A percentile compares a stretch with the other conserved stretches of the same genome.
These are phyloP conservation scores for Poeciliopsis prolifica DNA, from an alignment of 2,113 vertebrate genomes.

Conservation along the genomic window DNA sequence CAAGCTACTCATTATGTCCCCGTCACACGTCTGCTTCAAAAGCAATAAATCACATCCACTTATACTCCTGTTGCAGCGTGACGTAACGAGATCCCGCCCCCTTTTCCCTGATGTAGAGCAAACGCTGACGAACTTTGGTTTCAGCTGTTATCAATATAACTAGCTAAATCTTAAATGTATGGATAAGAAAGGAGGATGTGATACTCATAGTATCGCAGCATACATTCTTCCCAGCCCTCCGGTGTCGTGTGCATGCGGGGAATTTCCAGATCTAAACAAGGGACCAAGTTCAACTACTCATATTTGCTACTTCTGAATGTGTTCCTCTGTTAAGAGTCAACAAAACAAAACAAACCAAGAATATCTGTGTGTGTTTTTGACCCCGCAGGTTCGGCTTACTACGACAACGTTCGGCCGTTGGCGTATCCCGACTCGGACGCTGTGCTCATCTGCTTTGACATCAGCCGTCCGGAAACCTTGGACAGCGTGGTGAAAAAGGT, in stretches of 20 bases:
- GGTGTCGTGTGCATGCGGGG: too few species aligned
- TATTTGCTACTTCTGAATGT: conserved; percentile 43
- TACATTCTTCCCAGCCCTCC: too few species aligned
- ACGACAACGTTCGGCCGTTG: conserved; percentile 74
- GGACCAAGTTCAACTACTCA: conserved; percentile 46
- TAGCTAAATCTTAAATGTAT: too few species aligned
- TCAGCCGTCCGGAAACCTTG: conserved; percentile 76
- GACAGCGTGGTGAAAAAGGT: conserved; percentile 78
- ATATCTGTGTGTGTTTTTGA: background rate
- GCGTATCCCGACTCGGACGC: conserved; percentile 76
- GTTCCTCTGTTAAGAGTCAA: conserved; percentile 26
- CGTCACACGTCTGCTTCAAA: conserved; percentile 50
- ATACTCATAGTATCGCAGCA: too few species aligned
- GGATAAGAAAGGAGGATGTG: too few species aligned
- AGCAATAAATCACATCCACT: conserved; percentile 59
- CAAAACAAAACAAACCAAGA: conserved; percentile 10
- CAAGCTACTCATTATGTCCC: conserved; percentile 55
- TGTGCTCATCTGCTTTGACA: conserved; percentile 78
- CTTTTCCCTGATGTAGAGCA: too few species aligned
- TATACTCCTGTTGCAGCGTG: conserved; percentile 15
- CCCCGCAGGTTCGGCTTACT: conserved; percentile 72
- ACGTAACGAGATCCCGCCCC: too few species aligned
- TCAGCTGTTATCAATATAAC: too few species aligned
- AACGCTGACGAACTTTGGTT: too few species aligned
- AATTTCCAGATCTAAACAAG: too few species aligned